Conservation (phyloP, 1,140 invertebrate genomes). For the Bombus confusus region DNA sequence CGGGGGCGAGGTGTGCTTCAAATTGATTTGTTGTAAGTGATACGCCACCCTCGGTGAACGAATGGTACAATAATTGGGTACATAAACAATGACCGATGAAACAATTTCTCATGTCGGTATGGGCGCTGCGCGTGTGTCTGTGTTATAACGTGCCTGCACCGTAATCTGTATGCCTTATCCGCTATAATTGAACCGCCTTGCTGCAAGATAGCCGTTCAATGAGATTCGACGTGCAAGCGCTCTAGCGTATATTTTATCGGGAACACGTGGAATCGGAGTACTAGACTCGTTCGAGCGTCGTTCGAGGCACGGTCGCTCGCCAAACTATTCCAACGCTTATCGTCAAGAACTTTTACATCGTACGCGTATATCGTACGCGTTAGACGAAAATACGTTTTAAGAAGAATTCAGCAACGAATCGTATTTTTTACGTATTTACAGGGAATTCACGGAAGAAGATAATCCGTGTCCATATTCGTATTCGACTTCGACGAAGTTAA, state of each 20-base stretch:
- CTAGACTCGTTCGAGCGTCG: background rate
- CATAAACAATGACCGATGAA: conserved; percentile 67
- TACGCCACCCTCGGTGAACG: conserved; percentile 63
- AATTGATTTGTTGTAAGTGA: conserved; percentile 68
- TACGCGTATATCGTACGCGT: too few species aligned
- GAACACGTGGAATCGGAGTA: background rate
- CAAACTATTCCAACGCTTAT: background rate
- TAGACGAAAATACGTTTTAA: too few species aligned
- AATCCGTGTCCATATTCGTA: too few species aligned
- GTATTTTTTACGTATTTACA: too few species aligned
- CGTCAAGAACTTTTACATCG: background rate
- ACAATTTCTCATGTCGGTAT: conserved; percentile 57
- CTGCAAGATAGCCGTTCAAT: conserved; percentile 23
- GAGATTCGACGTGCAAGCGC: background rate
- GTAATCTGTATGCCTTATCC: conserved; percentile 45
- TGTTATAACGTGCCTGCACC: background rate
- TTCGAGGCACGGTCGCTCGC: too few species aligned
- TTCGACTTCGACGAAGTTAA: too few species aligned
- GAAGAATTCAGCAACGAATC: too few species aligned
- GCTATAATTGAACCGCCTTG: conserved; percentile 48
- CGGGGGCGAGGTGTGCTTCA: conserved; percentile 55
- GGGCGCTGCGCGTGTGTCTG: background rate
- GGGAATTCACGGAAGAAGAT: too few species aligned
- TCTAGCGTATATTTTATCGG: conserved; percentile 8
- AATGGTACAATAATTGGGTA: conserved; percentile 67